These are phyloP conservation scores for Coenonympha glycerion DNA, from an alignment of 2,888 invertebrate species.

Conservation along the genomic window DNA sequence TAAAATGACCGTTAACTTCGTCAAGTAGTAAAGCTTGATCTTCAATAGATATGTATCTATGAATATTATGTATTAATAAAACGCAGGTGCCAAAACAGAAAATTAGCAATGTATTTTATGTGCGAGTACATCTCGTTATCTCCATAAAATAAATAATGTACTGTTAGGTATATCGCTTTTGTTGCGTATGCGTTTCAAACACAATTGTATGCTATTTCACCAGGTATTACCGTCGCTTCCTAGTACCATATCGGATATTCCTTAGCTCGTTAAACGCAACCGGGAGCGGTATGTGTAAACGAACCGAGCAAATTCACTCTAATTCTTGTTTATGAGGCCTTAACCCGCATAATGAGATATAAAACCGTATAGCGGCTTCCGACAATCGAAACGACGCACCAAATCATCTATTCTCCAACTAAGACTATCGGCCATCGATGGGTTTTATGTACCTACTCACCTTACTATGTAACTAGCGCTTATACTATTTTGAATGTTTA, in stretches of 20 bases:
- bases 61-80: background rate
- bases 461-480: slow-evolving; percentile 17
- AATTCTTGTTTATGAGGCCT: slow-evolving; percentile 72
- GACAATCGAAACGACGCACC: slow-evolving; percentile 51
- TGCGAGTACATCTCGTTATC: slow-evolving; percentile 17
- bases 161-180: slow-evolving; percentile 26
- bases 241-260: slow-evolving; percentile 59
- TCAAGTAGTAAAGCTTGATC: background rate
- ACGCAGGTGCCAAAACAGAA: background rate
- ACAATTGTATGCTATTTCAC: slow-evolving; percentile 54
- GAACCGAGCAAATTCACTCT: slow-evolving; percentile 66
- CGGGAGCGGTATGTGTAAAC: slow-evolving; percentile 72
- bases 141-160: slow-evolving; percentile 24
- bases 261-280: slow-evolving; percentile 58
- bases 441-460: slow-evolving; percentile 12
- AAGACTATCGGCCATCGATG: slow-evolving; percentile 18
- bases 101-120: slow-evolving; percentile 9
- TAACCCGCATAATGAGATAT: slow-evolving; percentile 29
- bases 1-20: background rate
- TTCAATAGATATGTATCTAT: background rate
- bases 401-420: slow-evolving; percentile 14
- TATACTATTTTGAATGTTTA: slow-evolving; percentile 12
- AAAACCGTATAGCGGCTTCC: slow-evolving; percentile 50
- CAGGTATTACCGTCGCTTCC: slow-evolving; percentile 62
- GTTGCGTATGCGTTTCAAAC: slow-evolving; percentile 37